A percentile compares a stretch with the other conserved stretches of the same genome.
Conservation (phyloP, 2,113 vertebrate genomes). For the Boulengeromyrus knoepffleri region DNA sequence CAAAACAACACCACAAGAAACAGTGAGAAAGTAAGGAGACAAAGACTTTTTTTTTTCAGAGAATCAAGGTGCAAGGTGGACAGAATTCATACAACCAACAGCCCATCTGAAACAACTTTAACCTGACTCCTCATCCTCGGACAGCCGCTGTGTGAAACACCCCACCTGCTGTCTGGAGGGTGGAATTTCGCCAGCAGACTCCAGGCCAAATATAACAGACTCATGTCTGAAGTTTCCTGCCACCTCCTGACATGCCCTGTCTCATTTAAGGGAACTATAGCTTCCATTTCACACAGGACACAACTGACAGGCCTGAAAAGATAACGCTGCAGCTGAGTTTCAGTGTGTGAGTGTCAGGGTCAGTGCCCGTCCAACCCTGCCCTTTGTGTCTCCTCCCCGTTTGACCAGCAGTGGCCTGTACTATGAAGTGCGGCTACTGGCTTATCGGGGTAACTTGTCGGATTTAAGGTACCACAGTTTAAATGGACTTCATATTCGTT, state of each 20-base stretch:
- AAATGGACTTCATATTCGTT: too few relatives aligned
- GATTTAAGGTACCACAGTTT: too few relatives aligned
- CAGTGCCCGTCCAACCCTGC: too few relatives aligned
- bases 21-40: background rate
- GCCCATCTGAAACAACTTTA: background rate
- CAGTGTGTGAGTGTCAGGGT: background rate
- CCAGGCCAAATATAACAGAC: background rate
- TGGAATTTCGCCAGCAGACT: background rate
- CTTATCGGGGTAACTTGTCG: too few relatives aligned
- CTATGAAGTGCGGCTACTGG: too few relatives aligned
- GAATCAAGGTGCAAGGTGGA: background rate
- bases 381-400: too few relatives aligned
- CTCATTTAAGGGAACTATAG: background rate
- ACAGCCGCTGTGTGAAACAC: background rate
- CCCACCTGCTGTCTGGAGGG: background rate
- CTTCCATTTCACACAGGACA: background rate
- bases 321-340: background rate
- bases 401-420: too few relatives aligned
- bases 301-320: background rate
- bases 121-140: background rate
- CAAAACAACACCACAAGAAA: background rate
- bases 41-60: background rate
- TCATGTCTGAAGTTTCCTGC: background rate
- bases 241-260: background rate
- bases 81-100: background rate